Conservation (phyloP, 1,140 invertebrate species). For the Gyrodactylus salaris region DNA sequence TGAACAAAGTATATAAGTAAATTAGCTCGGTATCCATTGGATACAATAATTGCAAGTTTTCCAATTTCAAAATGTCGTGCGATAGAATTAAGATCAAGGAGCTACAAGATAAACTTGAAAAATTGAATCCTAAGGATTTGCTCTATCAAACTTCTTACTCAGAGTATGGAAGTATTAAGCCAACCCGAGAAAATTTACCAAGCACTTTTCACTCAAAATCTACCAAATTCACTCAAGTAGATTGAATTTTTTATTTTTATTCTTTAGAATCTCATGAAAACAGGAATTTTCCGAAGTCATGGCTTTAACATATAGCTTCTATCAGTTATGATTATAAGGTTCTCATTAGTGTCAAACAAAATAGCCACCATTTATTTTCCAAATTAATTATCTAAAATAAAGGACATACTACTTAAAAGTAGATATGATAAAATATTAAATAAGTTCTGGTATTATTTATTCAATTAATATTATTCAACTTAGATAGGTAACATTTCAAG, state of each 20-base stretch:
- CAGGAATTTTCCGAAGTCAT: neutral
- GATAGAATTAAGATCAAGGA: neutral
- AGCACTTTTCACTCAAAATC: neutral
- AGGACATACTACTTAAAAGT: no score
- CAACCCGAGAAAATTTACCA: neutral
- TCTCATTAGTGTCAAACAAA: no score
- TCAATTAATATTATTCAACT: no score
- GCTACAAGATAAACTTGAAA: neutral
- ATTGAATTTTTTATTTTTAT: neutral
- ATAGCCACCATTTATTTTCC: no score
- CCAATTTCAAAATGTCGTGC: neutral
- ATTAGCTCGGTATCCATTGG: no score
- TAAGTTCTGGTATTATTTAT: no score
- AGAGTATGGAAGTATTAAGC: neutral
- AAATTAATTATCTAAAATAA: no score
- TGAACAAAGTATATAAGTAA: neutral
- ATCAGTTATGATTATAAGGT: no score
- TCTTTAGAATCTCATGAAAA: neutral
- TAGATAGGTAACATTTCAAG: neutral
- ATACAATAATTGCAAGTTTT: neutral
- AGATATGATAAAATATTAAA: no score
- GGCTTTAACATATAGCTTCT: no score
- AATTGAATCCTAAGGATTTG: neutral
- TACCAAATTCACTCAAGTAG: neutral
- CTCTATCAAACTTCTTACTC: neutral